Conservation (phyloP, 2,113 vertebrate species). For the Uria lomvia region DNA sequence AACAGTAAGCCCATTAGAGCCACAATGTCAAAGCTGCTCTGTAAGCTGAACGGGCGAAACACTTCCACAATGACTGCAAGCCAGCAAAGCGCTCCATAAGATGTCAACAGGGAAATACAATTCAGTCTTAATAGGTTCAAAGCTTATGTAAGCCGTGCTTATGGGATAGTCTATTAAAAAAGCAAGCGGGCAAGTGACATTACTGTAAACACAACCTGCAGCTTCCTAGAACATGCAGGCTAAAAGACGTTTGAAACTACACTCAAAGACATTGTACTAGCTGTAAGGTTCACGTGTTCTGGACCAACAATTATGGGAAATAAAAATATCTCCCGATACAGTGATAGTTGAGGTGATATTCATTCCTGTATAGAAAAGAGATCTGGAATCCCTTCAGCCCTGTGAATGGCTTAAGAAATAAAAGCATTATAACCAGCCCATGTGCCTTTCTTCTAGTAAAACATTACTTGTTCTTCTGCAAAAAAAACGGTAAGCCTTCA, state of each 20-base stretch:
- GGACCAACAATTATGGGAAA: not conserved
- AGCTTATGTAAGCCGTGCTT: conserved; percentile 37
- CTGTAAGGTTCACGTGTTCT: not conserved
- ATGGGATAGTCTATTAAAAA: conserved; percentile 5
- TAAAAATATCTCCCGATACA: not conserved
- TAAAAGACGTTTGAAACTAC: not conserved
- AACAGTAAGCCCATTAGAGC: conserved; percentile 47
- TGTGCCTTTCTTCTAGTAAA: not conserved
- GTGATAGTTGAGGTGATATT: not conserved
- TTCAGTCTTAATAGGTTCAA: conserved; percentile 50
- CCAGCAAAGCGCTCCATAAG: conserved; percentile 32
- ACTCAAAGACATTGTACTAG: not conserved
- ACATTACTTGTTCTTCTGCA: not conserved
- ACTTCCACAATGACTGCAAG: conserved; percentile 26
- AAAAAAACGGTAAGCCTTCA: not conserved
- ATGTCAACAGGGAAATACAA: conserved; percentile 61
- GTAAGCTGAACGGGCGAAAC: conserved; percentile 31
- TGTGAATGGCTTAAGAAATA: not conserved
- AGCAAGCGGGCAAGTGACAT: not conserved
- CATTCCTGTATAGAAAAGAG: not conserved
- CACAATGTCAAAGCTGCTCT: conserved; percentile 23
- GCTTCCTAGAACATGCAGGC: not conserved
- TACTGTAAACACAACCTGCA: conserved; percentile 24
- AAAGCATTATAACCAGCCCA: not conserved
- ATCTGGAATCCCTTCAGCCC: not conserved